phyloP scores from a whole-genome alignment of 2,113 vertebrate genomes.

The Rousettus leschenaultii region DNA sequence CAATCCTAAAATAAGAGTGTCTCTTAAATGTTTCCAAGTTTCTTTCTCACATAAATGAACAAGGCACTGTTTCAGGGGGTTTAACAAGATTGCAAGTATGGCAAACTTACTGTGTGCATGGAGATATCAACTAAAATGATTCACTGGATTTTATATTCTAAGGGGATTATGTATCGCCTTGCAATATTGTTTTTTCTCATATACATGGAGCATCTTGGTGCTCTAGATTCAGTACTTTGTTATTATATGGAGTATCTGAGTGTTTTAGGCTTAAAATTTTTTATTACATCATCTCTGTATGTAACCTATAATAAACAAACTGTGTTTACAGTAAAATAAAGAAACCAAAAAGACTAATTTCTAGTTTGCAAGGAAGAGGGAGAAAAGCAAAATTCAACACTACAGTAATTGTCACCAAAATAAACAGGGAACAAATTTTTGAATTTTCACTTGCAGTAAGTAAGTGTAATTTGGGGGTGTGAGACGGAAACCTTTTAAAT shows the following conservation, averaged over 20 bases:
- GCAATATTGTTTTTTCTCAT: not conserved
- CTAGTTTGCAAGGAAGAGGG: not conserved
- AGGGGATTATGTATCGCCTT: not conserved
- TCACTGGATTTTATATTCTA: not conserved
- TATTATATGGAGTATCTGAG: not conserved
- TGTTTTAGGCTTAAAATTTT: not conserved
- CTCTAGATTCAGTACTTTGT: not conserved
- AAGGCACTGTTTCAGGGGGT: not conserved
- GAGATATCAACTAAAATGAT: not conserved
- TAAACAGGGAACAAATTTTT: conserved; percentile 47
- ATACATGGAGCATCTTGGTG: not conserved
- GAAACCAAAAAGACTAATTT: conserved; percentile 44
- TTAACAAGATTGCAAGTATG: conserved; percentile 31
- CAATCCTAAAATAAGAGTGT: not conserved
- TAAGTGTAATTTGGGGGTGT: conserved; percentile 69
- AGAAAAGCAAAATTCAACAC: conserved; percentile 6
- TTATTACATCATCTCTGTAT: not conserved
- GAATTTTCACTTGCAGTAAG: conserved; percentile 53
- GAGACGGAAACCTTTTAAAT: conserved; percentile 72
- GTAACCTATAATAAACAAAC: conserved; percentile 8
- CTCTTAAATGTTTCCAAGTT: conserved; percentile 42
- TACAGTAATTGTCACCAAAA: conserved; percentile 56
- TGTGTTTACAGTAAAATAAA: conserved; percentile 46
- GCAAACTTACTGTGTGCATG: not conserved
- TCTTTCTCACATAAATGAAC: conserved; percentile 49